Conservation (phyloP, 2,797 vertebrate species). For the Micrastur ruficollis region DNA sequence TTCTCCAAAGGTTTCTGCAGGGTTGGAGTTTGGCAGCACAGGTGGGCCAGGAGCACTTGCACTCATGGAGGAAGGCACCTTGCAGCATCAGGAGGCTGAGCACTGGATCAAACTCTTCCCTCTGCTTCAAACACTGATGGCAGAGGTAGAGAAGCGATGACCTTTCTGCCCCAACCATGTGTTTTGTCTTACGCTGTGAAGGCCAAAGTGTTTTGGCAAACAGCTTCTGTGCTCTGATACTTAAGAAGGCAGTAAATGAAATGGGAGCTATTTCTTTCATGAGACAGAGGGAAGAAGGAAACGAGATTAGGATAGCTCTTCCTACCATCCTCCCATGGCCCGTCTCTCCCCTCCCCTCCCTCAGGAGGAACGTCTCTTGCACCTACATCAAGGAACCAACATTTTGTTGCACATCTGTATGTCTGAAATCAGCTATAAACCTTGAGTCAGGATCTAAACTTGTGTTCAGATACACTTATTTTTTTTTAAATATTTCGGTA, state of each 20-base stretch:
- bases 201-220: neutral
- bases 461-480: neutral
- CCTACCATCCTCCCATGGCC: neutral
- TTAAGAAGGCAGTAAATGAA: neutral
- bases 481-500: neutral
- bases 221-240: neutral
- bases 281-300: neutral
- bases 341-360: neutral
- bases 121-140: neutral
- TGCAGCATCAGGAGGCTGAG: neutral
- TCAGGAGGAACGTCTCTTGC: neutral
- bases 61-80: neutral
- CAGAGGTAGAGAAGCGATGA: neutral
- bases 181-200: neutral
- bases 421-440: neutral
- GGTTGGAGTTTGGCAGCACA: conserved; percentile 3
- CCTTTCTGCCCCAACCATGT: neutral
- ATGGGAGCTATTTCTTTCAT: neutral
- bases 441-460: neutral
- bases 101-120: neutral
- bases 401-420: neutral
- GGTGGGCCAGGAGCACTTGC: neutral
- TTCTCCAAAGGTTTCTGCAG: neutral
- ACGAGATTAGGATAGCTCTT: neutral
- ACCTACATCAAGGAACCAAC: neutral